Percentiles rank a stretch among this genome's conserved stretches.
Evolutionary conservation across 2,888 invertebrate genomes (phyloP).

Genomic region (Silvanus unidentatus): DNA sequence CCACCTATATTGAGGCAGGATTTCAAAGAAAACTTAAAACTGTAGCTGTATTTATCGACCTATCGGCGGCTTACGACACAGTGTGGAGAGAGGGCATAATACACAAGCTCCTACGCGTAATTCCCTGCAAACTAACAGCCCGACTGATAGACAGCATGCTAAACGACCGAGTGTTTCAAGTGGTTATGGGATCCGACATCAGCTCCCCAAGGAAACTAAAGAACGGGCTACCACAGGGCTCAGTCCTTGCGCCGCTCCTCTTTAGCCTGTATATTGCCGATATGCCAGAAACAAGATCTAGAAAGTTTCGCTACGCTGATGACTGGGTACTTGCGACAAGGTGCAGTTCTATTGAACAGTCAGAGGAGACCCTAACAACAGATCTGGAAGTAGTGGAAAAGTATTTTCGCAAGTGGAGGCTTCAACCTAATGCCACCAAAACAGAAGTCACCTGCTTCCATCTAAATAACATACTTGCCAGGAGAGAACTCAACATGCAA

Average conservation of each 20-base stretch:
- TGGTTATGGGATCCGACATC: slow-evolving; percentile 7
- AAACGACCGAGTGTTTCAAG: slow-evolving; percentile 14
- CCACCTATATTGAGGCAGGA: slow-evolving; percentile 18
- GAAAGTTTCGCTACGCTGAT: too few relatives aligned
- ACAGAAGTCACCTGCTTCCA: too few relatives aligned
- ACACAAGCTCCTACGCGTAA: slow-evolving; percentile 11
- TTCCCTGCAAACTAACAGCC: slow-evolving; percentile 8
- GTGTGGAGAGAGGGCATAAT: slow-evolving; percentile 17
- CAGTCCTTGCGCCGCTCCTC: slow-evolving; percentile 15
- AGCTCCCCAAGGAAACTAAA: slow-evolving; percentile 10
- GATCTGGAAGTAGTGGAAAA: too few relatives aligned
- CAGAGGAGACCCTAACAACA: too few relatives aligned
- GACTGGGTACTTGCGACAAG: too few relatives aligned
- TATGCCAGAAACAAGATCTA: too few relatives aligned
- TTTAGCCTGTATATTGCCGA: slow-evolving; percentile 11
- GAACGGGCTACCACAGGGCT: slow-evolving; percentile 18
- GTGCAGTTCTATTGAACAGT: too few relatives aligned
- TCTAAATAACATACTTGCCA: too few relatives aligned
- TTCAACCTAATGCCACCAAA: too few relatives aligned
- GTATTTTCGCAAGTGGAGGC: too few relatives aligned
- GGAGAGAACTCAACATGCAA: too few relatives aligned
- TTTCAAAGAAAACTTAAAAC: slow-evolving; percentile 18
- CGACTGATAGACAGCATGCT: slow-evolving; percentile 14
- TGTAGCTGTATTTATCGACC: slow-evolving; percentile 13
- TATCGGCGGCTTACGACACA: slow-evolving; percentile 15